Evolutionary conservation across 1,140 invertebrate genomes (phyloP).

Genomic region (Drosophila oshimai): DNA sequence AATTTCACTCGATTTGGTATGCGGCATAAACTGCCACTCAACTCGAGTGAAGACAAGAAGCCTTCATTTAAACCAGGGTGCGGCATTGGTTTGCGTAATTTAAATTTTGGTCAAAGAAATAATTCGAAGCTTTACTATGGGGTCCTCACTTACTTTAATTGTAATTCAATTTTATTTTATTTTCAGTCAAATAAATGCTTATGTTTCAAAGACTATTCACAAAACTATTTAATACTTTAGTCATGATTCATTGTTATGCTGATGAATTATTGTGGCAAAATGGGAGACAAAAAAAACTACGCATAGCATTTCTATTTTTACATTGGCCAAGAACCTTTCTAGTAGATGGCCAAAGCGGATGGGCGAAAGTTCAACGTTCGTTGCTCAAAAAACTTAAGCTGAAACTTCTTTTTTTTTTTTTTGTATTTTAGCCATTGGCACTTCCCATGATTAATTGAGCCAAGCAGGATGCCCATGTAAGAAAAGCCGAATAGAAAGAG

Average conservation of each 20-base stretch:
- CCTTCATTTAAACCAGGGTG: slow-evolving; percentile 42
- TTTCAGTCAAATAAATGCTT: no score
- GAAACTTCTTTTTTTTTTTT: slow-evolving; percentile 14
- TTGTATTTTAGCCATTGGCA: slow-evolving; percentile 21
- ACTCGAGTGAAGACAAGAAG: slow-evolving; percentile 32
- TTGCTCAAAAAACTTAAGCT: slow-evolving; percentile 7
- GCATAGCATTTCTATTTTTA: slow-evolving; percentile 46
- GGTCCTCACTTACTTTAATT: no score
- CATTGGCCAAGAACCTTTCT: slow-evolving; percentile 39
- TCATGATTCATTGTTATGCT: slow-evolving; percentile 59
- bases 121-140: background rate
- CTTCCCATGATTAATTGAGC: slow-evolving; percentile 63
- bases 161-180: no score
- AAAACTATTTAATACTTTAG: no score
- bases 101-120: slow-evolving; percentile 33
- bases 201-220: no score
- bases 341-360: slow-evolving; percentile 23
- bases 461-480: slow-evolving; percentile 53
- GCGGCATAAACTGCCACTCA: slow-evolving; percentile 54
- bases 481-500: slow-evolving; percentile 47
- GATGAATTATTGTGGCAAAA: slow-evolving; percentile 40
- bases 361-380: slow-evolving; percentile 64
- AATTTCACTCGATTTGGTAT: slow-evolving; percentile 74
- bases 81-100: slow-evolving; percentile 55
- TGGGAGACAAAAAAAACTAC: slow-evolving; percentile 13